Base-by-base conservation (phyloP, 2,888 invertebrate species). In the Julus scanicus region DNA sequence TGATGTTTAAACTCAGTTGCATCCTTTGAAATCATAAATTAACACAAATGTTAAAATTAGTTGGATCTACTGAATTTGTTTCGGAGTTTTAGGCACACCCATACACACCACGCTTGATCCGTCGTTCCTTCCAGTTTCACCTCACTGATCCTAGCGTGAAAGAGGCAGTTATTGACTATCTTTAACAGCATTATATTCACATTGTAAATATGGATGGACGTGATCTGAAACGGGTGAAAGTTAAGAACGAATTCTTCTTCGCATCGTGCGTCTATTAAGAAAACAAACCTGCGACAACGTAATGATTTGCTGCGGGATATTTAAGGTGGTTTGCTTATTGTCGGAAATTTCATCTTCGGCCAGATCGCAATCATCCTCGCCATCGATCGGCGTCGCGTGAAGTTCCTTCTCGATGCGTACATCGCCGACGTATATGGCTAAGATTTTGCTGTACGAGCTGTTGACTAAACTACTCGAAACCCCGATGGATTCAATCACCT, bases 401-500 rank as follows among this genome's bases (percentile, higher is more conserved):
- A 88, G 71, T 9, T 88, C 87, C 71, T 87, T 86, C 86, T 89
- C 84, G 17, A 89, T 63, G 6, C 89, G 86, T 29, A 89, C 85
- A 71, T 89, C 89, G 86, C 88, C 87, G 2, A 89, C 84, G 84
- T 89, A 88, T 20, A 89, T 63, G 13, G 85, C 89, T 39, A 89
- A 44, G 15, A 89, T 86, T 87, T 89, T 89, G 29, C 89, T 96
- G 88, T 97, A 95, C 90, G 97, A 97, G 1, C 97, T 96, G 92
- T 96, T 97, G 90, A 97, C 95, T 91, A 97, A 95, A 92, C 97
- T 97, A 92, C 97, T 97, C 88, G 96, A 95, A 90, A 97, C 94
- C 90, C 96, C 95, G 90, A 97, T 94, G 92, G 97, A 96, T 91
- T 97, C 95, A 89, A 97, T 95, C 92, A 96, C 95, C 97, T 97